Conservation (phyloP, 2,113 vertebrate species). For the Brachirus orientalis region DNA sequence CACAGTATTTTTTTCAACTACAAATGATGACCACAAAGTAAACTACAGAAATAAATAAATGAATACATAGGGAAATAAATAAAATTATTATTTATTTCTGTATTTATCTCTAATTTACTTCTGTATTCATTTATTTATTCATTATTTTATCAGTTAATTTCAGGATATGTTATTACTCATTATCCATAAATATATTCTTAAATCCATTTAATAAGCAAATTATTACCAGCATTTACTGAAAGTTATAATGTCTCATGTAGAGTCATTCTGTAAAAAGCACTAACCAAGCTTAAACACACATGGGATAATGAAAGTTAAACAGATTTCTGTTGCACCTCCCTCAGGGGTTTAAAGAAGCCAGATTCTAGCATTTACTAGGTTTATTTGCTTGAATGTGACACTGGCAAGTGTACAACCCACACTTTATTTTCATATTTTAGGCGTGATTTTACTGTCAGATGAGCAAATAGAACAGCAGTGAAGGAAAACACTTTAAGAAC, state of each 20-base stretch:
- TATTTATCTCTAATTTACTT: no score
- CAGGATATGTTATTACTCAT: no score
- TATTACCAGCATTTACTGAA: background rate
- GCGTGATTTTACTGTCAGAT: constrained; percentile 1
- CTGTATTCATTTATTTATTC: no score
- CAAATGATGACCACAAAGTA: no score
- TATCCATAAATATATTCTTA: no score
- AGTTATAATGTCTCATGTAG: background rate
- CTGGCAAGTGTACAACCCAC: background rate
- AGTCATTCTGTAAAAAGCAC: background rate
- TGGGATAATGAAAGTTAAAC: background rate
- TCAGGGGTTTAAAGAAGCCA: background rate
- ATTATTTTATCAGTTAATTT: no score
- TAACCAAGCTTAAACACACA: background rate
- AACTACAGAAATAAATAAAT: no score
- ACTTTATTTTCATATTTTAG: background rate
- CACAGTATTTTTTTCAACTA: no score
- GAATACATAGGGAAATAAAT: no score
- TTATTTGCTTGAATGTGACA: background rate
- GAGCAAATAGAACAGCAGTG: background rate
- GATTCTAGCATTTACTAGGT: constrained; percentile 1
- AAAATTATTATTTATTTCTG: no score
- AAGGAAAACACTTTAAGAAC: background rate
- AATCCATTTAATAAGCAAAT: no score
- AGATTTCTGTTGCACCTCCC: background rate